These are phyloP conservation scores for Listronotus oregonensis DNA, from an alignment of 1,140 invertebrate genomes.

Conservation along the genomic window DNA sequence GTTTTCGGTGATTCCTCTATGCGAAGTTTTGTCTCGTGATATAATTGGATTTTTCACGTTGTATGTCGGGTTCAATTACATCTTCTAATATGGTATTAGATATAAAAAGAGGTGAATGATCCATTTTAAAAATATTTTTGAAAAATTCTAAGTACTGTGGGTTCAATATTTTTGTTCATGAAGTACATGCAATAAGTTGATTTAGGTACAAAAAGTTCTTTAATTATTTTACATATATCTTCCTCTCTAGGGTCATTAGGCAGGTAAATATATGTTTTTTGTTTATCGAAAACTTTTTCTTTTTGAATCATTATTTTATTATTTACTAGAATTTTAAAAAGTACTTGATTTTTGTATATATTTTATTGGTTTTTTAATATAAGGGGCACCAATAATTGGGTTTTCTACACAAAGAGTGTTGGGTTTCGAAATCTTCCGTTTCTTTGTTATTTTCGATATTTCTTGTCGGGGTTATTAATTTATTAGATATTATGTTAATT, in stretches of 20 bases:
- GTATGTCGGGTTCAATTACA: neutral
- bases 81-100: neutral
- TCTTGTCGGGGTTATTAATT: too few relatives aligned
- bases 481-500: too few relatives aligned
- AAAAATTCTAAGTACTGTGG: neutral
- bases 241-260: neutral
- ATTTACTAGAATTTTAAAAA: neutral
- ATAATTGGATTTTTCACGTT: too few relatives aligned
- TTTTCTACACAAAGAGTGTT: too few relatives aligned
- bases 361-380: too few relatives aligned
- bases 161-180: too few relatives aligned
- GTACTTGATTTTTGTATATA: too few relatives aligned
- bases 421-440: too few relatives aligned
- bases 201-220: neutral
- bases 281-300: neutral
- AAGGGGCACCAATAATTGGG: too few relatives aligned
- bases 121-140: neutral
- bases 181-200: neutral
- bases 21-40: neutral
- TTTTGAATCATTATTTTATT: conserved; percentile 3
- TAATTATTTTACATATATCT: neutral
- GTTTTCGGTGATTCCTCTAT: conserved; percentile 2
- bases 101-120: too few relatives aligned
- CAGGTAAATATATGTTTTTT: neutral
- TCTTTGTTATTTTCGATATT: too few relatives aligned